Conservation (phyloP, 2,888 invertebrate species). For the Micoletzkya japonica region DNA sequence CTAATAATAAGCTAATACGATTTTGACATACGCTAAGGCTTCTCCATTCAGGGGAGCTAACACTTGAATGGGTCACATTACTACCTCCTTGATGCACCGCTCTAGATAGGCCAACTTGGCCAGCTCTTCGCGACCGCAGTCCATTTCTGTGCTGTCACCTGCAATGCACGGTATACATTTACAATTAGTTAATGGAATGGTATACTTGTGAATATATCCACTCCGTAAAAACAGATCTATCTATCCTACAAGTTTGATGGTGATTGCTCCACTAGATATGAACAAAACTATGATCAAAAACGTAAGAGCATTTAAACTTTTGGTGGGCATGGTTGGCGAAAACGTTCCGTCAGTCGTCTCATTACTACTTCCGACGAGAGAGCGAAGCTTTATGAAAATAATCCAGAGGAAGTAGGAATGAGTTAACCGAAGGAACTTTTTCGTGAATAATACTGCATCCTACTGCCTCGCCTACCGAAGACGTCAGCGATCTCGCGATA, state of each 20-base stretch:
- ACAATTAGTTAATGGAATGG: not conserved
- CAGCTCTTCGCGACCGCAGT: slow-evolving; percentile 40
- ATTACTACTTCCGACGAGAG: not conserved
- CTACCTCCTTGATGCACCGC: slow-evolving; percentile 43
- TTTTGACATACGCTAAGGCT: too few relatives aligned
- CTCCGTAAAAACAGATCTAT: too few relatives aligned
- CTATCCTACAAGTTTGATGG: too few relatives aligned
- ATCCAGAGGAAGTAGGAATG: too few relatives aligned
- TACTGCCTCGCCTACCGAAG: slow-evolving; percentile 33
- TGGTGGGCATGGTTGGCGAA: not conserved
- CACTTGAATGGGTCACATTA: too few relatives aligned
- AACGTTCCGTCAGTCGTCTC: not conserved
- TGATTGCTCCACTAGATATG: too few relatives aligned
- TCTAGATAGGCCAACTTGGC: slow-evolving; percentile 43
- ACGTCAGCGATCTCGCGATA: slow-evolving; percentile 32
- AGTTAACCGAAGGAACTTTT: too few relatives aligned
- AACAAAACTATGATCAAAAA: too few relatives aligned
- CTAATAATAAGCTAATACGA: too few relatives aligned
- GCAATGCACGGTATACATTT: not conserved
- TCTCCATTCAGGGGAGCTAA: too few relatives aligned
- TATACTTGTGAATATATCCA: not conserved
- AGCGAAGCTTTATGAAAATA: not conserved
- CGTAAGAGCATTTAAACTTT: too few relatives aligned
- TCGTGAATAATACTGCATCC: too few relatives aligned
- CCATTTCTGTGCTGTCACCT: slow-evolving; percentile 39